phyloP scores from a whole-genome alignment of 2,797 vertebrate genomes.

The Buceros bicornis region DNA sequence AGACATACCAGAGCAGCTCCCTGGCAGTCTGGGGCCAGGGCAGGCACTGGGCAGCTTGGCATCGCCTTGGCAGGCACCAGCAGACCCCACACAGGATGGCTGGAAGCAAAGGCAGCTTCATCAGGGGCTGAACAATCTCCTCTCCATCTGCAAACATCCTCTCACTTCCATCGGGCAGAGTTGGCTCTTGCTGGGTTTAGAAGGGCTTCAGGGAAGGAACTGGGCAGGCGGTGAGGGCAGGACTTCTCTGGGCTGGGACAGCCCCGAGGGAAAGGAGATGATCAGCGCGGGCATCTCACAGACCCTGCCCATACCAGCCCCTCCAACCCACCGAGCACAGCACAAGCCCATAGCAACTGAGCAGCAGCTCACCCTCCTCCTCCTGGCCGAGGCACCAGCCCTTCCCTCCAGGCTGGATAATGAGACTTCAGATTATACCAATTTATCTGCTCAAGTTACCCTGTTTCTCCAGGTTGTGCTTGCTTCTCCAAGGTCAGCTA shows the following conservation, averaged over 20 bases:
- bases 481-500: neutral
- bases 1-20: neutral
- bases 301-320: neutral
- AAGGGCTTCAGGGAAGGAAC: neutral
- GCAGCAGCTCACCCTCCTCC: neutral
- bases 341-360: rapidly evolving
- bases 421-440: neutral
- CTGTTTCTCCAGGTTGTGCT: neutral
- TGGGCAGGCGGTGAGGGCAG: neutral
- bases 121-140: neutral
- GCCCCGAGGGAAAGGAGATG: neutral
- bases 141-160: neutral
- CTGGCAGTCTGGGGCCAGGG: rapidly evolving
- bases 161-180: neutral
- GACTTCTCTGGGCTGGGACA: neutral
- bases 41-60: rapidly evolving
- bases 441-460: neutral
- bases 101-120: neutral
- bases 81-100: rapidly evolving
- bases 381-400: neutral
- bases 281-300: neutral
- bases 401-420: neutral
- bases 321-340: rapidly evolving
- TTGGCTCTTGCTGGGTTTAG: neutral
- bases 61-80: rapidly evolving